Evolutionary conservation across 2,888 invertebrate species (phyloP).

Genomic region (Acanthosepion lycidas): DNA sequence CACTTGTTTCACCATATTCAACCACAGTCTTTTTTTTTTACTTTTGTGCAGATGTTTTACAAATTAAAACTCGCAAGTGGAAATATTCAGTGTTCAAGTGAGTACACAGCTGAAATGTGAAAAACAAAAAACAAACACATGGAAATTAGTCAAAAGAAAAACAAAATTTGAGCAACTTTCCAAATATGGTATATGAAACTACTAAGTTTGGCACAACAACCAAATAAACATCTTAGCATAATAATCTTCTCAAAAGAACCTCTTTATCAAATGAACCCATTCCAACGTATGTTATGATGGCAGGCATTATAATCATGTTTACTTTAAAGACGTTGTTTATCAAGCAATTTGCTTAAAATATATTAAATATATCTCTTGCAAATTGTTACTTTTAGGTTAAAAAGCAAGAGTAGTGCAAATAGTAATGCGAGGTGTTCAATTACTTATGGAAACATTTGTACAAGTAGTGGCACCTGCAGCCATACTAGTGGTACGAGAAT

Average conservation of each 20-base stretch:
- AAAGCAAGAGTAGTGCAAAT: background rate
- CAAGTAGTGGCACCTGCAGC: too few species aligned
- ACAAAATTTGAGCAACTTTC: too few species aligned
- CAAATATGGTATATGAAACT: too few species aligned
- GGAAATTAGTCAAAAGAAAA: too few species aligned
- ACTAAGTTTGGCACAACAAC: too few species aligned
- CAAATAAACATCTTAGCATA: background rate
- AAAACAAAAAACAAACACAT: too few species aligned
- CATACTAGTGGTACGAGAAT: too few species aligned
- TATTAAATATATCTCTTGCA: background rate
- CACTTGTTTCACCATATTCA: too few species aligned
- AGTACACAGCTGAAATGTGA: too few species aligned
- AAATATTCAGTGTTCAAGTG: too few species aligned
- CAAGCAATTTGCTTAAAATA: background rate
- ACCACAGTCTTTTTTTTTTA: background rate
- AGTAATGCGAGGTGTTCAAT: background rate
- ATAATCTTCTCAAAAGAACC: background rate
- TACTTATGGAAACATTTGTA: background rate
- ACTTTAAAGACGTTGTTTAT: background rate
- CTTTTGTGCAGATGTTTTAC: too few species aligned
- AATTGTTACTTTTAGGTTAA: background rate
- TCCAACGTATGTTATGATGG: background rate
- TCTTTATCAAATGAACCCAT: background rate
- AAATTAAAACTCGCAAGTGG: too few species aligned
- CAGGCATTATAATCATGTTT: background rate